Conservation (phyloP, 2,888 invertebrate species). For the Drosophila sordidula region DNA sequence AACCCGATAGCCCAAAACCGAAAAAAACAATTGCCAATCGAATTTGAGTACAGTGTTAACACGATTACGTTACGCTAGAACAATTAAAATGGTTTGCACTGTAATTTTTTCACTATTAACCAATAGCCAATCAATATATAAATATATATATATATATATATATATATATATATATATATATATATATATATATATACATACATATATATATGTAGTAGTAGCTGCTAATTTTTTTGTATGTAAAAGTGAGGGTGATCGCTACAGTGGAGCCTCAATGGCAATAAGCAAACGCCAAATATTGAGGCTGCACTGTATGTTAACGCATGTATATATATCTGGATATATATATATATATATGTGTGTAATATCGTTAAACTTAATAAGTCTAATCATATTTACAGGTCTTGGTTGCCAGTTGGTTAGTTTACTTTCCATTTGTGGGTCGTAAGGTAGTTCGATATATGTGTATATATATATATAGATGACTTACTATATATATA, state of each 20-base stretch:
- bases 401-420: slow-evolving; percentile 65
- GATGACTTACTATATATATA: slow-evolving; percentile 6
- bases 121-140: slow-evolving; percentile 20
- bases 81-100: slow-evolving; percentile 16
- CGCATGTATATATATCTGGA: slow-evolving; percentile 31
- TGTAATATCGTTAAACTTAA: slow-evolving; percentile 70
- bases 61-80: slow-evolving; percentile 18
- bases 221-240: slow-evolving; percentile 8
- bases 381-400: slow-evolving; percentile 78
- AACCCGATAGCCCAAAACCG: slow-evolving; percentile 20
- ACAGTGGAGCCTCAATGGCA: slow-evolving; percentile 37
- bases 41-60: slow-evolving; percentile 20
- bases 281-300: slow-evolving; percentile 10
- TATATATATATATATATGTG: slow-evolving; percentile 42
- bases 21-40: slow-evolving; percentile 59
- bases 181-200: slow-evolving; percentile 13
- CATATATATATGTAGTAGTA: too few relatives aligned
- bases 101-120: slow-evolving; percentile 1
- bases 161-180: slow-evolving; percentile 25
- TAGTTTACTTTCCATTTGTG: slow-evolving; percentile 50
- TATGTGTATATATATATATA: slow-evolving; percentile 10
- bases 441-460: slow-evolving; percentile 11
- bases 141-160: slow-evolving; percentile 33
- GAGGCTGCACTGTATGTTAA: slow-evolving; percentile 36
- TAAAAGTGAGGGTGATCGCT: slow-evolving; percentile 11